These are phyloP conservation scores for Xiphias gladius DNA, from an alignment of 2,113 vertebrate species.

Conservation along the genomic window DNA sequence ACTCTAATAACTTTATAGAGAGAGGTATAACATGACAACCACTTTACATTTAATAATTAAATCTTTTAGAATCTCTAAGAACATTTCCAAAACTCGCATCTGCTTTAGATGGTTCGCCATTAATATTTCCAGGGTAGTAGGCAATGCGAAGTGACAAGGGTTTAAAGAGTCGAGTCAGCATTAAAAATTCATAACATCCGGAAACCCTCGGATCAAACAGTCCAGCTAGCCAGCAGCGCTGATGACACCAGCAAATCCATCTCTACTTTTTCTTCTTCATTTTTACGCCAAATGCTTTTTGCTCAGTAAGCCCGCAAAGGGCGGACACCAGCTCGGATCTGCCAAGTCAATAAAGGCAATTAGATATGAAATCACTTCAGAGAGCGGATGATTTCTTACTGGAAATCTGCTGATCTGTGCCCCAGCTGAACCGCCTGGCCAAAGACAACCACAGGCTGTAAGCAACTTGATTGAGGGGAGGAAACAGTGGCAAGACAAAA, in stretches of 20 bases:
- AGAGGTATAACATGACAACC: too few species aligned
- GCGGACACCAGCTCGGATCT: conserved; percentile 39
- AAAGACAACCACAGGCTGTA: conserved; percentile 28
- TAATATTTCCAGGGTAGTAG: neutral
- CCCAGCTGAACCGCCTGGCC: conserved; percentile 5
- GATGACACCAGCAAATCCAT: conserved; percentile 46
- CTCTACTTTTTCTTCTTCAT: conserved; percentile 25
- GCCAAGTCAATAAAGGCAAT: conserved; percentile 81
- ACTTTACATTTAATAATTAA: neutral
- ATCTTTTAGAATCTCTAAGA: neutral
- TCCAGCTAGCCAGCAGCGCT: conserved; percentile 2
- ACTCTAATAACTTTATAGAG: neutral
- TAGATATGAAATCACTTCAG: conserved; percentile 77
- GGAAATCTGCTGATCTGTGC: conserved; percentile 77
- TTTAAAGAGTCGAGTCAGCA: neutral
- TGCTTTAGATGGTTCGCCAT: neutral
- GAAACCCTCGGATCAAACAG: conserved; percentile 8
- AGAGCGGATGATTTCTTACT: conserved; percentile 72
- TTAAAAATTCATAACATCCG: neutral
- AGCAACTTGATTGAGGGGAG: conserved; percentile 52
- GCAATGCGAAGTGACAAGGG: neutral
- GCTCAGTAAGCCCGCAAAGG: conserved; percentile 44
- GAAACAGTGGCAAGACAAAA: conserved; percentile 43
- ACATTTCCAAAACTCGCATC: neutral
- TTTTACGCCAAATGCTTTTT: conserved; percentile 53